phyloP scores from a whole-genome alignment of 2,797 vertebrate genomes.

The Rhinogobio ventralis region DNA sequence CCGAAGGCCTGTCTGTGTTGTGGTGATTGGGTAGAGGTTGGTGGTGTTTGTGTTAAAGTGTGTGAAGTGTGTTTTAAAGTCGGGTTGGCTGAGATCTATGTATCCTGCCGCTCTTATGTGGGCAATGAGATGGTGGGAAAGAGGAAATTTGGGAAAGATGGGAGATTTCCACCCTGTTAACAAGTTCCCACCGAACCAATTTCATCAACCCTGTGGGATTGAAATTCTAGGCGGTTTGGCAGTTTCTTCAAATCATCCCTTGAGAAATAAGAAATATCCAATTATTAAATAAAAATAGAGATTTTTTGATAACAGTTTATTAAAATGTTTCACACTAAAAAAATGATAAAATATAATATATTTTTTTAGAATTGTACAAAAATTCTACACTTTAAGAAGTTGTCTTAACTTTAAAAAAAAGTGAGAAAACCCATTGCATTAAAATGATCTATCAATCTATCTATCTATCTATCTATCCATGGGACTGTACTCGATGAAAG shows the following conservation, averaged over 20 bases:
- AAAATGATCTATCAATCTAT: too few species aligned
- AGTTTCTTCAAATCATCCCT: conserved; percentile 21
- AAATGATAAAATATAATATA: too few species aligned
- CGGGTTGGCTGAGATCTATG: conserved; percentile 44
- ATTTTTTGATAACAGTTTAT: neutral
- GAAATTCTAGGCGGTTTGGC: neutral
- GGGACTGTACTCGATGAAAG: conserved; percentile 26
- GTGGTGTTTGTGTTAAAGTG: conserved; percentile 54
- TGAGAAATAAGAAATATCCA: neutral
- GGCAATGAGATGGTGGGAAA: conserved; percentile 49
- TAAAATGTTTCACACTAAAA: neutral
- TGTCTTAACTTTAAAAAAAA: too few species aligned
- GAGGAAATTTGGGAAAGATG: conserved; percentile 54
- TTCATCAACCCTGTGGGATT: conserved; percentile 44
- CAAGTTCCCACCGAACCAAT: conserved; percentile 48
- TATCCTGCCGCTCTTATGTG: conserved; percentile 54
- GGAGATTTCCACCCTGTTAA: conserved; percentile 56
- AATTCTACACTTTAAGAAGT: too few species aligned
- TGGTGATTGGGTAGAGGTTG: conserved; percentile 54
- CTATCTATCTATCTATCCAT: too few species aligned
- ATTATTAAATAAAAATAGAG: neutral
- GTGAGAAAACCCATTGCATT: too few species aligned
- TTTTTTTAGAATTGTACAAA: too few species aligned
- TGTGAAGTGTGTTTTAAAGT: conserved; percentile 53
- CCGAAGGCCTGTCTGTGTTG: conserved; percentile 48